Percentiles rank a stretch among this genome's conserved stretches.
Evolutionary conservation across 2,888 invertebrate species (phyloP).

Genomic region (Fragum fragum): DNA sequence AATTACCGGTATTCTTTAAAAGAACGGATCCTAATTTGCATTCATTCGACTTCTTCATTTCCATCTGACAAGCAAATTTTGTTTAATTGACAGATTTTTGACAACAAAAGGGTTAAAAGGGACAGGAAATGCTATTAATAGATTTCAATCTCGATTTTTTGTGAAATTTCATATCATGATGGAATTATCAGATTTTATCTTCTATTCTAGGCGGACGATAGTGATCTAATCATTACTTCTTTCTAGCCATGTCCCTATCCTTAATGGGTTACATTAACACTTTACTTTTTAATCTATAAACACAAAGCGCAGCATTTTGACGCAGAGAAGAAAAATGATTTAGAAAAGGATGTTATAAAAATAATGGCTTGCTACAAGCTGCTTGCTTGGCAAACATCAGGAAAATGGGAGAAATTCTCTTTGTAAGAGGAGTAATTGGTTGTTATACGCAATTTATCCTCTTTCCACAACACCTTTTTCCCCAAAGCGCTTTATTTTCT

Average conservation of each 20-base stretch:
- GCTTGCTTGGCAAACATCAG: no score
- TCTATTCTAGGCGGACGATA: constrained; percentile 4
- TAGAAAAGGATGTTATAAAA: no score
- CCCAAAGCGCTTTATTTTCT: no score
- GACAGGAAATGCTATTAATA: constrained; percentile 28
- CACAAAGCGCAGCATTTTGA: no score
- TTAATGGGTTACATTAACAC: neutral
- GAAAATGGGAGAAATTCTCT: no score
- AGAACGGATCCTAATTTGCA: no score
- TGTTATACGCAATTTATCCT: no score
- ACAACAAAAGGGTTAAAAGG: constrained; percentile 1
- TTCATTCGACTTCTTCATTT: neutral
- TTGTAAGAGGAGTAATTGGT: no score
- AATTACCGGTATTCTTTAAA: no score
- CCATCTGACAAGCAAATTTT: neutral
- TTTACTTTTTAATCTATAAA: neutral
- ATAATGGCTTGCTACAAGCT: no score
- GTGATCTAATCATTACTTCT: constrained; percentile 9
- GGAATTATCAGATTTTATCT: constrained; percentile 27
- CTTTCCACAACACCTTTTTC: no score
- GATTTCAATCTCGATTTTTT: constrained; percentile 20
- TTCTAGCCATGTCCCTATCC: neutral
- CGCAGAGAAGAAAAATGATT: no score
- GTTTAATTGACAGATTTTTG: neutral
- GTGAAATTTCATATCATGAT: constrained; percentile 17